Conservation (phyloP, 2,888 invertebrate species). For the Folsomia candida region DNA sequence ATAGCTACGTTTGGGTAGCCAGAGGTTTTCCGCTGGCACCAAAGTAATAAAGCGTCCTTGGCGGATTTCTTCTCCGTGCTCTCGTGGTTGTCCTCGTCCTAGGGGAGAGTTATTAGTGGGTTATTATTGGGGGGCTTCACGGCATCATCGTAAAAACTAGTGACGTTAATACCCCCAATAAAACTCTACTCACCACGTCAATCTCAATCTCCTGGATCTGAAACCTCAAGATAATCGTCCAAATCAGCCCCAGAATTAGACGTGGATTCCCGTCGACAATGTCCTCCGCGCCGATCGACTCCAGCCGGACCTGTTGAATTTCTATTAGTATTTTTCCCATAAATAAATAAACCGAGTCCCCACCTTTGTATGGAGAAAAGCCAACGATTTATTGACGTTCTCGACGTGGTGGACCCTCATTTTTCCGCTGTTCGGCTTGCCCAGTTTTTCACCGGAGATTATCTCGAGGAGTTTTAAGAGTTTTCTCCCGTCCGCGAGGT, state of each 20-base stretch:
- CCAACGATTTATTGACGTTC: constrained; percentile 95
- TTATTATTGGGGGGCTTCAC: too few species aligned
- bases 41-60: constrained; percentile 93
- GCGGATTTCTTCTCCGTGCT: constrained; percentile 97
- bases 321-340: background rate
- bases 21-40: constrained; percentile 98
- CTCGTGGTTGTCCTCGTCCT: constrained; percentile 88
- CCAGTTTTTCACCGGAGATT: constrained; percentile 96
- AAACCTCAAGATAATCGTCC: constrained; percentile 98
- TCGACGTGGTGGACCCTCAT: constrained; percentile 99
- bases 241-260: constrained; percentile 93
- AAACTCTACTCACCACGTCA: constrained; percentile 80
- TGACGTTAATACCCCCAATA: too few species aligned
- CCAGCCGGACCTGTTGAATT: constrained; percentile 76
- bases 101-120: constrained; percentile 18
- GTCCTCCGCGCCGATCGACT: constrained; percentile 98
- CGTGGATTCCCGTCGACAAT: constrained; percentile 97
- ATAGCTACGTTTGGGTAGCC: constrained; percentile 88
- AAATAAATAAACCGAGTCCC: constrained; percentile 10
- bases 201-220: constrained; percentile 99
- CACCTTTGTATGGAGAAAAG: constrained; percentile 88
- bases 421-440: constrained; percentile 90
- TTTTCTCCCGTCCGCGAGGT: constrained; percentile 92
- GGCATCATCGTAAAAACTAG: too few species aligned
- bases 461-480: constrained; percentile 92